Conservation (phyloP, 2,797 vertebrate genomes). For the Mus minutoides region DNA sequence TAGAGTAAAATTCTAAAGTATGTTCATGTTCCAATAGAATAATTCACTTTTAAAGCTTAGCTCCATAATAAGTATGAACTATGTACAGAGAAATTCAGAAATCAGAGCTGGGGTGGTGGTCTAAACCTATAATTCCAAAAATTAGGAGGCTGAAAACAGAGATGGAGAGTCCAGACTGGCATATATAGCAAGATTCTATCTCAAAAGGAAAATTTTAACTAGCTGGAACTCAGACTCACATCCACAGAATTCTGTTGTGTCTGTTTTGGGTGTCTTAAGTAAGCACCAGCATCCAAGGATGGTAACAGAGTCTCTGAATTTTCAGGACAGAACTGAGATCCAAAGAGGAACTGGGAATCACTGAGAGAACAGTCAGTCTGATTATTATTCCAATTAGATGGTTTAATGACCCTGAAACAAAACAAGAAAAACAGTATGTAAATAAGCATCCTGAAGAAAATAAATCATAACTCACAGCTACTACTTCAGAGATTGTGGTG, state of each 20-base stretch:
- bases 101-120: conserved; percentile 7
- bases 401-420: conserved; percentile 84
- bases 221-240: conserved; percentile 85
- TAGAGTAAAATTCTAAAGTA: conserved; percentile 41
- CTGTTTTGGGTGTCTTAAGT: conserved; percentile 86
- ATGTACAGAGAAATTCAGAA: conserved; percentile 23
- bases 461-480: conserved; percentile 44
- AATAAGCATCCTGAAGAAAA: conserved; percentile 50
- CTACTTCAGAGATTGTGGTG: conserved; percentile 42
- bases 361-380: conserved; percentile 87
- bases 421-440: conserved; percentile 65
- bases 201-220: background rate
- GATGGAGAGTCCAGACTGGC: background rate
- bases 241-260: conserved; percentile 93
- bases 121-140: background rate
- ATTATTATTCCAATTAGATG: conserved; percentile 80
- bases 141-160: background rate
- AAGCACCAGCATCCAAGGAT: conserved; percentile 89
- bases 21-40: conserved; percentile 47
- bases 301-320: conserved; percentile 87
- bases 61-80: conserved; percentile 31
- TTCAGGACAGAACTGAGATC: conserved; percentile 94
- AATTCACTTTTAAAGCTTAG: conserved; percentile 40
- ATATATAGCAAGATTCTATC: background rate
- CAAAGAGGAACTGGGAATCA: conserved; percentile 94